These are phyloP conservation scores for Microctonus aethiopoides DNA, from an alignment of 2,888 invertebrate genomes.

Conservation along the genomic window DNA sequence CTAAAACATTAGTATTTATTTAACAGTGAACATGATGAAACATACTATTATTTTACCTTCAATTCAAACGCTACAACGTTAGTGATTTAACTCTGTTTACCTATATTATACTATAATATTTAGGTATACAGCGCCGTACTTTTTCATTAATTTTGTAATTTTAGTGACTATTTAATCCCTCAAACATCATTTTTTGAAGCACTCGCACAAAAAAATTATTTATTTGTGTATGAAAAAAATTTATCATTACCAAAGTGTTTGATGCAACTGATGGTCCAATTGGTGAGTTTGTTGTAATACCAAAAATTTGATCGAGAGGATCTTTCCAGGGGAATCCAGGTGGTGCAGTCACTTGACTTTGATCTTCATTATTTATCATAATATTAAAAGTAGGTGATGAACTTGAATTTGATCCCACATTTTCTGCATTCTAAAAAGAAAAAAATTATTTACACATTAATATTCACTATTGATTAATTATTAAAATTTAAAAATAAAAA, in stretches of 20 bases:
- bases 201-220: no score
- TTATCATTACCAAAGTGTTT: conserved; percentile 55
- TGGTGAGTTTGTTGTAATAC: conserved; percentile 60
- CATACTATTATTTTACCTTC: no score
- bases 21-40: no score
- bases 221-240: neutral
- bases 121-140: no score
- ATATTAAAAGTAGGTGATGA: conserved; percentile 51
- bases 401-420: conserved; percentile 45
- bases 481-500: neutral
- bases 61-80: no score
- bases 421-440: conserved; percentile 49
- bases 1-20: no score
- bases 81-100: no score
- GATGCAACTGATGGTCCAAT: conserved; percentile 59
- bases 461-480: neutral
- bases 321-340: conserved; percentile 63
- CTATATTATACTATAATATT: no score
- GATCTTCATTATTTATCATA: conserved; percentile 49
- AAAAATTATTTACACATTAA: neutral
- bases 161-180: no score
- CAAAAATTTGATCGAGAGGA: conserved; percentile 63
- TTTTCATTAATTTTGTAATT: no score
- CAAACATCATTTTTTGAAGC: no score
- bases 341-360: conserved; percentile 52